Conservation (phyloP, 2,113 vertebrate genomes). For the Athene cunicularia region DNA sequence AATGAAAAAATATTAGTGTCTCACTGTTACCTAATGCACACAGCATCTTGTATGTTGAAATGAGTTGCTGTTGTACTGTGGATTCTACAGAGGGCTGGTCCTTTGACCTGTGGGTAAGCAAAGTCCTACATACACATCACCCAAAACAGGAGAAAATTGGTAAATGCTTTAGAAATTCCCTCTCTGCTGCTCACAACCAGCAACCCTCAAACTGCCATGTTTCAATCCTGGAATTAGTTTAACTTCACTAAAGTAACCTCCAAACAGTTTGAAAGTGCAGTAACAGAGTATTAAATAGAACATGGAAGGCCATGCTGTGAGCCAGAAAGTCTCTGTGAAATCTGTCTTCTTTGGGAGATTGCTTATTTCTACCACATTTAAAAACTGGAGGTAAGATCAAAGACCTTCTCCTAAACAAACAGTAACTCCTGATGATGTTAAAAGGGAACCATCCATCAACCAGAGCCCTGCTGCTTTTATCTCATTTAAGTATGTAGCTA, state of each 20-base stretch:
- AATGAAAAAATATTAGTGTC: background rate
- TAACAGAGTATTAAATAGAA: background rate
- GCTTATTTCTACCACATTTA: background rate
- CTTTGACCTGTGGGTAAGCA: background rate
- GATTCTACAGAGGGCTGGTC: background rate
- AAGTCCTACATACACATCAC: background rate
- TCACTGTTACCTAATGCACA: background rate
- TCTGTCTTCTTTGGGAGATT: background rate
- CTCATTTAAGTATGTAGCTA: constrained; percentile 1
- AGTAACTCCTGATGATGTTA: background rate
- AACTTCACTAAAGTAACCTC: background rate
- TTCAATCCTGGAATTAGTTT: background rate
- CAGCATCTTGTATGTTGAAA: background rate
- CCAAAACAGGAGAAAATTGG: background rate
- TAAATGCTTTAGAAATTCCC: background rate
- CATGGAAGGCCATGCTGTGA: background rate
- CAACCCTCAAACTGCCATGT: background rate
- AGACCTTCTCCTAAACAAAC: constrained; percentile 19
- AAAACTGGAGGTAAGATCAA: background rate
- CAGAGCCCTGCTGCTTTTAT: constrained; percentile 39
- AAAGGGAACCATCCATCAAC: constrained; percentile 31
- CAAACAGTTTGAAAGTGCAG: background rate
- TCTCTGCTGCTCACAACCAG: background rate
- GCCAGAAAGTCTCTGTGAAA: background rate
- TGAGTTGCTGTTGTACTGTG: background rate